Conservation (phyloP, 1,140 invertebrate species). For the Euwallacea similis region DNA sequence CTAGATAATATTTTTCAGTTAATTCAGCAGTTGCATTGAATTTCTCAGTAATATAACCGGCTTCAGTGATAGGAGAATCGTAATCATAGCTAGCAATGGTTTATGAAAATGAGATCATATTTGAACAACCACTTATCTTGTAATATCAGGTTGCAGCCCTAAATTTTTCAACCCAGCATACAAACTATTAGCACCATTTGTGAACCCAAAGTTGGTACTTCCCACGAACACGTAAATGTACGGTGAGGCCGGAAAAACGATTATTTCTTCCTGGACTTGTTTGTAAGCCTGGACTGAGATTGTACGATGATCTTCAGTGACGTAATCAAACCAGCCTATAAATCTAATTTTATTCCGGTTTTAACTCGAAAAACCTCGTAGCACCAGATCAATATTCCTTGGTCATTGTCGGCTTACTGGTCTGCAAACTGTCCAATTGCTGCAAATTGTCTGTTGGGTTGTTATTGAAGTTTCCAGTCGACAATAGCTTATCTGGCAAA, state of each 20-base stretch:
- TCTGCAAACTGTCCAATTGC: constrained; percentile 55
- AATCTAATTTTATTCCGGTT: neutral
- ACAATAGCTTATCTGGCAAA: constrained; percentile 45
- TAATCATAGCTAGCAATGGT: constrained; percentile 59
- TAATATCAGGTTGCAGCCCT: constrained; percentile 50
- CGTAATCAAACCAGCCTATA: constrained; percentile 63
- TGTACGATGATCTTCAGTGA: constrained; percentile 44
- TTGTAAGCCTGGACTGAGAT: constrained; percentile 20
- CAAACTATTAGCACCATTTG: constrained; percentile 62
- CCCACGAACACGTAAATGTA: constrained; percentile 74
- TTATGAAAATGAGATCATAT: no score
- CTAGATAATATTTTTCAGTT: constrained; percentile 51
- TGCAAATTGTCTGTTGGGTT: constrained; percentile 51
- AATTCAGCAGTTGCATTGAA: constrained; percentile 52
- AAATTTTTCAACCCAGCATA: constrained; percentile 34
- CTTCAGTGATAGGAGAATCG: constrained; percentile 58
- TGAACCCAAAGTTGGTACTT: constrained; percentile 71
- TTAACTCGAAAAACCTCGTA: neutral
- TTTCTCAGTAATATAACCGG: constrained; percentile 56
- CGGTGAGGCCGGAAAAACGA: constrained; percentile 57
- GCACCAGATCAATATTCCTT: constrained; percentile 67
- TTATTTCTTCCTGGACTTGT: constrained; percentile 35
- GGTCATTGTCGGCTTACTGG: constrained; percentile 61
- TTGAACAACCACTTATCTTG: constrained; percentile 54
- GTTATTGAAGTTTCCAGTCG: constrained; percentile 61